Evolutionary conservation across 2,888 invertebrate genomes (phyloP).

Genomic region (Azorinus chamasolen): DNA sequence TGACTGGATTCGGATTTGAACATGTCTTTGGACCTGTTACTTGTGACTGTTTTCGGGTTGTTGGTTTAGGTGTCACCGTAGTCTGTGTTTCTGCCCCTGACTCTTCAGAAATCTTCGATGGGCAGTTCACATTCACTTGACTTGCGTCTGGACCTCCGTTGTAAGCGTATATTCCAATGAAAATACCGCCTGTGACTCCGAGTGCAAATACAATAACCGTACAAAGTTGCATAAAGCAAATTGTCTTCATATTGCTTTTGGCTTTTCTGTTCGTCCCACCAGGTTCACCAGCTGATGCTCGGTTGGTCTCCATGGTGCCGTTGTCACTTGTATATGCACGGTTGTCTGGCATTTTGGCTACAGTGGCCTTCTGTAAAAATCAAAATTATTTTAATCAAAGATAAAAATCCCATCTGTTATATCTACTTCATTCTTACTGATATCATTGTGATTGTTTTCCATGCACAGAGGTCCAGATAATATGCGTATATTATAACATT

Average conservation of each 20-base stretch:
- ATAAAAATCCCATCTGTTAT: too few relatives aligned
- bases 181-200: slow-evolving; percentile 51
- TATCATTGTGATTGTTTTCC: too few relatives aligned
- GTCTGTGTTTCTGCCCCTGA: background rate
- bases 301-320: background rate
- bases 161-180: slow-evolving; percentile 61
- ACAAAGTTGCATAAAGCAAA: slow-evolving; percentile 38
- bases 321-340: background rate
- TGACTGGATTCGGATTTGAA: slow-evolving; percentile 35
- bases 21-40: slow-evolving; percentile 24
- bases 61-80: background rate
- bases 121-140: background rate
- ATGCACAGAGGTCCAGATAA: too few relatives aligned
- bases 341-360: slow-evolving; percentile 3
- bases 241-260: background rate
- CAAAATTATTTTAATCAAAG: too few relatives aligned
- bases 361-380: too few relatives aligned
- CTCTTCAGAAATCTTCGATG: background rate
- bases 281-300: too few relatives aligned
- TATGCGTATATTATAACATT: too few relatives aligned
- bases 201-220: slow-evolving; percentile 48
- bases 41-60: background rate
- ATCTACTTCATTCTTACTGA: too few relatives aligned
- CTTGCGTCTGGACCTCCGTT: slow-evolving; percentile 15
- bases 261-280: background rate